Conservation (phyloP, 2,797 vertebrate species). For the Rhodeus uyekii region DNA sequence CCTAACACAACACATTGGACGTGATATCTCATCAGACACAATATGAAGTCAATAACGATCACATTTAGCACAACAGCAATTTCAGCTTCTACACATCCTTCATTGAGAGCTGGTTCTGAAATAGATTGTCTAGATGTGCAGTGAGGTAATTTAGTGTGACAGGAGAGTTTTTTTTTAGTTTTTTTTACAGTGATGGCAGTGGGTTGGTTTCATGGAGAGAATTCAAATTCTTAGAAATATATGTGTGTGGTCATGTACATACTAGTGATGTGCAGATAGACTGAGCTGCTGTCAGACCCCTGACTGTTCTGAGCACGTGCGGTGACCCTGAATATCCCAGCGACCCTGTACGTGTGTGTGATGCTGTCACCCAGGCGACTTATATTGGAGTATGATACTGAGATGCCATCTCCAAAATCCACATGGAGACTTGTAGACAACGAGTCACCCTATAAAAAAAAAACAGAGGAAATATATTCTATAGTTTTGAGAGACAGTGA, state of each 20-base stretch:
- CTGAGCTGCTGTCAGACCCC: constrained; percentile 85
- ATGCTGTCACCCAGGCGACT: constrained; percentile 91
- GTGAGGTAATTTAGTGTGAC: constrained; percentile 26
- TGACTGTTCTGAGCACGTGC: constrained; percentile 89
- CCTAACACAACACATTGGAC: constrained; percentile 71
- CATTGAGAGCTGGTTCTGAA: constrained; percentile 18
- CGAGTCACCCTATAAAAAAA: constrained; percentile 84
- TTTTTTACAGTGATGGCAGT: neutral
- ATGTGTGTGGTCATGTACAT: constrained; percentile 71
- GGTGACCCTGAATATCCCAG: constrained; percentile 91
- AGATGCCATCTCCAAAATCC: constrained; percentile 94
- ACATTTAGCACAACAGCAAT: constrained; percentile 31
- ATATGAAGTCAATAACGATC: constrained; percentile 41
- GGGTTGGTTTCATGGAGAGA: neutral
- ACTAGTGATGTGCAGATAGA: constrained; percentile 95
- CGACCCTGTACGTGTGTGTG: constrained; percentile 85
- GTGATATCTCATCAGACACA: constrained; percentile 48
- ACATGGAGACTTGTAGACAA: constrained; percentile 91
- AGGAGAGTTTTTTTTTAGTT: neutral
- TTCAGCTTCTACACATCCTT: constrained; percentile 2
- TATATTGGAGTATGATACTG: constrained; percentile 93
- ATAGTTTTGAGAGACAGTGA: neutral
- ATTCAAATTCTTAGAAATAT: neutral
- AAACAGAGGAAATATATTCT: neutral
- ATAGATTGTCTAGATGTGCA: constrained; percentile 17